Evolutionary conservation across 1,140 invertebrate species (phyloP).

Genomic region (Chymomyza costata): DNA sequence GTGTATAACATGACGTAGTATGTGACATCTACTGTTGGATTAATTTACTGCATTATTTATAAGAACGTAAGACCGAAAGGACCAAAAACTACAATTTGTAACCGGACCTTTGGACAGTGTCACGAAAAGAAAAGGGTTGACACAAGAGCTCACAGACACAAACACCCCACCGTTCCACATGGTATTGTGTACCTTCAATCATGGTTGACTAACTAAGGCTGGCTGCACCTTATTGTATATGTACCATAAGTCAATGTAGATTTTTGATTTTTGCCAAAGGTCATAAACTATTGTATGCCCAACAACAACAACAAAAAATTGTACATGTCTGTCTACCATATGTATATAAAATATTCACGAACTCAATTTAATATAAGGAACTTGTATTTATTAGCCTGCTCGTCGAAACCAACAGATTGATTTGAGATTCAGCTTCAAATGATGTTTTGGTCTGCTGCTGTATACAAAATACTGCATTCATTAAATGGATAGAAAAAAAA

Average conservation of each 20-base stretch:
- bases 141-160: conserved; percentile 15
- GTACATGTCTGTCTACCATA: no score
- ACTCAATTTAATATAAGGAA: conserved; percentile 62
- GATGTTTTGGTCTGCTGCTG: no score
- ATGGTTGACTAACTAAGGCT: conserved; percentile 14
- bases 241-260: neutral
- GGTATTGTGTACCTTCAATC: conserved; percentile 25
- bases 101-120: no score
- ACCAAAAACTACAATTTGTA: no score
- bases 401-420: no score
- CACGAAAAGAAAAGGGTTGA: conserved; percentile 51
- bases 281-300: conserved; percentile 42
- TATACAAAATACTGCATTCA: no score
- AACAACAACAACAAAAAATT: no score
- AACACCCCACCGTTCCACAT: conserved; percentile 3
- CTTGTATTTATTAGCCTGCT: no score
- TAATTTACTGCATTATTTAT: conserved; percentile 68
- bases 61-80: conserved; percentile 16
- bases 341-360: conserved; percentile 62
- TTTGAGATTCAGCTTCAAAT: no score
- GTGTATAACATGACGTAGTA: conserved; percentile 18
- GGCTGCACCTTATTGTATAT: no score
- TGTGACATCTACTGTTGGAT: conserved; percentile 38
- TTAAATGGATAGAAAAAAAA: no score
- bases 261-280: neutral